Evolutionary conservation across 2,797 vertebrate genomes (phyloP), one percentile per base, ranked within the genome.

Genomic region (Acanthurus lineatus): DNA sequence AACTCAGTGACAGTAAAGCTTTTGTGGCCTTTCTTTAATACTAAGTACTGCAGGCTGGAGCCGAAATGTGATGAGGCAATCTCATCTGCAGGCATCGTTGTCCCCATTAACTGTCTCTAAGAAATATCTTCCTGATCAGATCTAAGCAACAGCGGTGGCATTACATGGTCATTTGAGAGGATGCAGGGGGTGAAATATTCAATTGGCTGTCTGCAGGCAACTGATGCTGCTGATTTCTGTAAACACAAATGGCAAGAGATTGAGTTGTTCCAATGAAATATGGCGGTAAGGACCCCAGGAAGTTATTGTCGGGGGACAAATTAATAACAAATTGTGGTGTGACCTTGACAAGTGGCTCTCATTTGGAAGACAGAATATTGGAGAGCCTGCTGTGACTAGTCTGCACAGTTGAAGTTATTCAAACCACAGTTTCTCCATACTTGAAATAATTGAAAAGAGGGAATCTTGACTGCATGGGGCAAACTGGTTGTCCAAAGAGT

Each of bases 331-430:
- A 83, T 87, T 89, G 87, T 65, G 22, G 42, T 40, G 54, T 82
- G 88, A 91, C 89, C 87, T 90, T 89, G 89, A 87, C 76, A 76
- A 88, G 88, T 83, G 81, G 73, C 79, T 86, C 76, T 82, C 74
- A 82, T 87, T 89, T 87, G 63, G 61, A 77, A 77, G 74, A 54
- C 60, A 80, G 84, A 86, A 84, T 75, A 86, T 32, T 47, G 45
- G 28, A 68, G 28, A 63, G 47, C 84, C 83, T 71, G 84, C 88
- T 82, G 86, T 58, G 86, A 61, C 63, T 57, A 61, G 84, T 86
- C 73, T 79, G 65, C 60, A 67, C 73, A 62, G 64, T 65, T 74
- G 48, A 53, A 65, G 81, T 87, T 38, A 75, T 79, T 83, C 56
- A 77, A 73, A 70, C 73, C 69, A 76, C 38, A 58, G 57, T 82